Base-by-base conservation (phyloP, 2,797 vertebrate species). In the Merluccius polli region DNA sequence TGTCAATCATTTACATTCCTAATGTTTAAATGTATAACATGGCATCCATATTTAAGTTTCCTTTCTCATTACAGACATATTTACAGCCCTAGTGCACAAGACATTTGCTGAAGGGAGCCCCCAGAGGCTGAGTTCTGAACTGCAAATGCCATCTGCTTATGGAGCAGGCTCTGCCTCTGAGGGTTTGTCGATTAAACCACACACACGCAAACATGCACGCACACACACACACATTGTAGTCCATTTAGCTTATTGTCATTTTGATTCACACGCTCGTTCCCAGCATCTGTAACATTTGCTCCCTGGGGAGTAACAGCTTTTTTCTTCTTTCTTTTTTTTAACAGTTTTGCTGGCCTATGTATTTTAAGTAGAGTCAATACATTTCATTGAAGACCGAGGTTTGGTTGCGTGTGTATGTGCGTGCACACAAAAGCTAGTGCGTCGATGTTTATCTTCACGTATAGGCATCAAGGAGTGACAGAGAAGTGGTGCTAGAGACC, bases 101-200 rank as follows among this genome's bases (percentile, higher is more conserved):
- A 59, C 52, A 9, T 24, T 9, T 24, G 44, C 44, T 52, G 44
- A 52, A 52, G 44, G n/a, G 71, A 77, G 24, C 81, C 84, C 79
- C 83, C 79, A 74, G 77, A 80, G 83, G 79, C 76, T 75, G 68
- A 73, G 59, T 70, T 75, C 79, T 72, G 31, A 83, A 71, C 76
- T 77, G 76, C 82, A 71, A 81, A 69, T 75, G 76, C 81, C 84
- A 85, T 88, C 84, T 87, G 82, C 81, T 79, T 78, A 30, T 82
- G 79, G 75, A 81, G 75, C 80, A 76, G 32, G 77, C 81, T 81
- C 80, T 80, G 52, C 52, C 52, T 10, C 52, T n/a, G 21, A 24
- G n/a, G 44, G 52, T 59, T 9, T 24, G 21, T 9, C 18, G 52
- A 59, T 24, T 59, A 15, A 59, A 59, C 13, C 44, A 48, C 44